These are phyloP conservation scores for Bujurquina vittata DNA, from an alignment of 2,113 vertebrate genomes.

Conservation along the genomic window DNA sequence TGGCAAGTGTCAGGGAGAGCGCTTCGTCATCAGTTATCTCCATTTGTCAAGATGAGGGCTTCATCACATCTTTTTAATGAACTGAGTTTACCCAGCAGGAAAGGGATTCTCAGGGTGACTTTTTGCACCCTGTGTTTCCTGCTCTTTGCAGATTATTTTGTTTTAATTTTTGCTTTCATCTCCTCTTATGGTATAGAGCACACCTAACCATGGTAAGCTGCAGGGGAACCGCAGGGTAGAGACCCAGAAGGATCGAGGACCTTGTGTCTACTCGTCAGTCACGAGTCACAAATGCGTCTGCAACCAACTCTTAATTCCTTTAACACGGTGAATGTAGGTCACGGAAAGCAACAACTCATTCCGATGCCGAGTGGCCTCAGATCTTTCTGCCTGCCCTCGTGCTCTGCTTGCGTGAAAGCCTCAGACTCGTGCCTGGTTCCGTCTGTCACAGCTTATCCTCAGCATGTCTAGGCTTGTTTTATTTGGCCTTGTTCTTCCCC, in stretches of 20 bases:
- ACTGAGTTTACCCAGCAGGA: slow-evolving; percentile 15
- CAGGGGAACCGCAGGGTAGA: slow-evolving; percentile 25
- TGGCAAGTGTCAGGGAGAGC: not conserved
- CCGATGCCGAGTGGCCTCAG: slow-evolving; percentile 29
- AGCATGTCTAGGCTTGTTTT: slow-evolving; percentile 27
- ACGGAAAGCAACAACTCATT: slow-evolving; percentile 2
- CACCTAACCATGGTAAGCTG: slow-evolving; percentile 6
- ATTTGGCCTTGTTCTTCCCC: slow-evolving; percentile 17
- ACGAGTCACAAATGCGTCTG: not conserved
- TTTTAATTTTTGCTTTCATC: slow-evolving; percentile 25
- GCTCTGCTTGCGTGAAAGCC: slow-evolving; percentile 12
- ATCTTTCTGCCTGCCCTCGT: slow-evolving; percentile 10
- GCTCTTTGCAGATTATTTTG: not conserved
- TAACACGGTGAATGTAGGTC: slow-evolving; percentile 61
- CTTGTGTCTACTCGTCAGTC: slow-evolving; percentile 31
- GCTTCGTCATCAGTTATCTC: slow-evolving; percentile 17
- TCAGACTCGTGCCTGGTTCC: slow-evolving; percentile 7
- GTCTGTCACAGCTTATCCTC: slow-evolving; percentile 16
- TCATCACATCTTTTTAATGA: slow-evolving; percentile 10
- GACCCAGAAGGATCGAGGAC: not conserved
- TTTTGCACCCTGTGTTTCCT: slow-evolving; percentile 7
- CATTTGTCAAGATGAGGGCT: not conserved
- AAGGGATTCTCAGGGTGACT: not conserved
- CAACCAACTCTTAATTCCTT: slow-evolving; percentile 37
- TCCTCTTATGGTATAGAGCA: not conserved